Conservation (phyloP, 2,797 vertebrate species). For the Mus caroli region DNA sequence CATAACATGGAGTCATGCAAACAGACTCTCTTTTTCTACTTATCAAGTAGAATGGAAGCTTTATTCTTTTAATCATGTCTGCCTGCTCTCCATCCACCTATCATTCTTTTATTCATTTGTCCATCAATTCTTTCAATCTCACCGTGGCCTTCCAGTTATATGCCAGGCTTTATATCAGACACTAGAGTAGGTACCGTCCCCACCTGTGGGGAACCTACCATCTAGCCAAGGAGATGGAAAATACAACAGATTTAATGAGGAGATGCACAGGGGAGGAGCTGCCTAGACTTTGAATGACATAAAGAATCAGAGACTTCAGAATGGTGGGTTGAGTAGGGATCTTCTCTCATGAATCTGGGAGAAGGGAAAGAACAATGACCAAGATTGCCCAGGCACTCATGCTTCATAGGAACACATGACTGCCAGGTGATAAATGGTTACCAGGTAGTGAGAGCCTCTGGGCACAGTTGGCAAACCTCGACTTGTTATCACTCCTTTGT, state of each 20-base stretch:
- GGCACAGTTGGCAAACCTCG: background rate
- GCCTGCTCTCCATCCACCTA: background rate
- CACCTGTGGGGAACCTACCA: background rate
- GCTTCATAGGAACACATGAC: background rate
- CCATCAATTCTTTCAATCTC: constrained; percentile 4
- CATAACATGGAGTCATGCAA: background rate
- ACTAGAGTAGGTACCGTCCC: background rate
- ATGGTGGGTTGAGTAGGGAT: background rate
- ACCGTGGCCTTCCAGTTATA: background rate
- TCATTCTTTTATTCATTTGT: background rate
- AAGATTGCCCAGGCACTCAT: background rate
- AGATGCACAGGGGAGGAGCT: background rate
- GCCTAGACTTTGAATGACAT: background rate
- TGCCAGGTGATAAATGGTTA: background rate
- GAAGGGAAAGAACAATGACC: background rate
- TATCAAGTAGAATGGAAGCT: constrained; percentile 14
- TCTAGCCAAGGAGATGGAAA: background rate
- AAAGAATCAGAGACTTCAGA: background rate
- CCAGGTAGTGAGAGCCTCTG: background rate
- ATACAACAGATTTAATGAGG: background rate
- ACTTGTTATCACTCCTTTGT: background rate
- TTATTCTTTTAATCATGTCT: background rate
- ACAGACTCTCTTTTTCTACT: background rate
- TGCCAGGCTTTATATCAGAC: background rate
- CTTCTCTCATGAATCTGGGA: background rate